These are phyloP conservation scores for Morpho deidamia DNA, from an alignment of 2,888 invertebrate genomes.

Conservation along the genomic window DNA sequence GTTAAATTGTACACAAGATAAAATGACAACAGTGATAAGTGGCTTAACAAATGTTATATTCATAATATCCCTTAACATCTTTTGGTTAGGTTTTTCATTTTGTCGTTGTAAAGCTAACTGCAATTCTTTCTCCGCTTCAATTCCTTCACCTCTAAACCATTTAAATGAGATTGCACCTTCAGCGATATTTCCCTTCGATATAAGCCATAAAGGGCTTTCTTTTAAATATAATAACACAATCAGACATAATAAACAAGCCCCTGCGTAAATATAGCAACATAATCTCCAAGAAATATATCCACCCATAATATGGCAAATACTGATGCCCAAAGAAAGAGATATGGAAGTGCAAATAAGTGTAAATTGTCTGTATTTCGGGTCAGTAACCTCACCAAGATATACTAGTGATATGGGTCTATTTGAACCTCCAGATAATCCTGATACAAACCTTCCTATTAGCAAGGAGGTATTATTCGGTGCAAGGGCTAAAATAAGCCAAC, in stretches of 20 bases:
- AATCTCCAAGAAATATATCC: constrained; percentile 39
- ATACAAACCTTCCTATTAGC: constrained; percentile 41
- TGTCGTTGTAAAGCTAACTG: constrained; percentile 33
- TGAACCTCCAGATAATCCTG: constrained; percentile 40
- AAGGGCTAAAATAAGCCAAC: constrained; percentile 42
- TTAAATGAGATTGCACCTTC: constrained; percentile 38
- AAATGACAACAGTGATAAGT: constrained; percentile 36
- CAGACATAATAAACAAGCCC: constrained; percentile 36
- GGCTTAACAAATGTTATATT: constrained; percentile 34
- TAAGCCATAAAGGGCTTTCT: constrained; percentile 52
- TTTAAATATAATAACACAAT: constrained; percentile 34
- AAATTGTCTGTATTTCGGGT: constrained; percentile 42
- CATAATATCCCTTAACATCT: constrained; percentile 28
- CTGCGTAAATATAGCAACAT: constrained; percentile 33
- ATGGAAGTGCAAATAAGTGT: constrained; percentile 36
- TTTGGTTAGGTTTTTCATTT: constrained; percentile 25
- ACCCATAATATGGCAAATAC: constrained; percentile 39
- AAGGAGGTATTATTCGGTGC: constrained; percentile 32
- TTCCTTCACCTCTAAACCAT: constrained; percentile 40
- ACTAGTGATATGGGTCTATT: constrained; percentile 39
- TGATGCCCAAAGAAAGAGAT: constrained; percentile 33
- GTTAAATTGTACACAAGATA: constrained; percentile 41
- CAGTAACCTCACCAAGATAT: constrained; percentile 44
- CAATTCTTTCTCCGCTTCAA: constrained; percentile 38
- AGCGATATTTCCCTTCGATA: constrained; percentile 39